These are phyloP conservation scores for Idris sp. DNA, from an alignment of 1,140 invertebrate genomes.

Conservation along the genomic window DNA sequence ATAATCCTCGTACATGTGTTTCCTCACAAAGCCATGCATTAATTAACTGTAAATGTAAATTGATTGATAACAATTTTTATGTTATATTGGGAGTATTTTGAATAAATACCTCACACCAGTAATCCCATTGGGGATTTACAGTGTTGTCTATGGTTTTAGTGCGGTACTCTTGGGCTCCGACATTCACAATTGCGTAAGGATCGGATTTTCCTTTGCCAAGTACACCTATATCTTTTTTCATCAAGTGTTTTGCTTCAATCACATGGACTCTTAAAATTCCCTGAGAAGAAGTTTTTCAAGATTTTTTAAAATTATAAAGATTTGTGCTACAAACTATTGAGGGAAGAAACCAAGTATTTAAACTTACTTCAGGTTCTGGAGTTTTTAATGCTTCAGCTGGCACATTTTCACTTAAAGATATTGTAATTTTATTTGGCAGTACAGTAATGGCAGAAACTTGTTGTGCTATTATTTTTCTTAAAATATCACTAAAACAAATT, in stretches of 20 bases:
- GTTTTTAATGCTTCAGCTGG: conserved; percentile 88
- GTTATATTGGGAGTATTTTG: no score
- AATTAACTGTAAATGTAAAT: conserved; percentile 36
- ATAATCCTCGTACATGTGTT: conserved; percentile 12
- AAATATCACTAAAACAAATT: conserved; percentile 89
- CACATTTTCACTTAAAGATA: conserved; percentile 89
- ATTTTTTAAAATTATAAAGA: not conserved
- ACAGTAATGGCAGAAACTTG: conserved; percentile 94
- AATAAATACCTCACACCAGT: conserved; percentile 90
- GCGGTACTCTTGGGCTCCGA: conserved; percentile 92
- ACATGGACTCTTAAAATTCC: conserved; percentile 92
- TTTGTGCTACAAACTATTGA: no score
- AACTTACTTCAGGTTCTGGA: conserved; percentile 90
- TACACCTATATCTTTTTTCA: conserved; percentile 93
- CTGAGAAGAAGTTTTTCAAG: conserved; percentile 71
- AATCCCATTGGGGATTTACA: conserved; percentile 96
- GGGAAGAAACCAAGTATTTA: no score
- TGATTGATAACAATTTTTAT: not conserved
- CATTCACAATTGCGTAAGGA: conserved; percentile 92
- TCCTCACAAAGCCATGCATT: conserved; percentile 66
- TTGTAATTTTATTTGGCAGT: conserved; percentile 94
- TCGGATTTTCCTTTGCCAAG: conserved; percentile 97
- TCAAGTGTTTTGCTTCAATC: conserved; percentile 94
- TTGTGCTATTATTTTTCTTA: conserved; percentile 92
- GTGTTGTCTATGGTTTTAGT: conserved; percentile 94